Percentiles rank a stretch among this genome's conserved stretches.
Conservation (phyloP, 2,113 vertebrate genomes). For the Melanerpes formicivorus region DNA sequence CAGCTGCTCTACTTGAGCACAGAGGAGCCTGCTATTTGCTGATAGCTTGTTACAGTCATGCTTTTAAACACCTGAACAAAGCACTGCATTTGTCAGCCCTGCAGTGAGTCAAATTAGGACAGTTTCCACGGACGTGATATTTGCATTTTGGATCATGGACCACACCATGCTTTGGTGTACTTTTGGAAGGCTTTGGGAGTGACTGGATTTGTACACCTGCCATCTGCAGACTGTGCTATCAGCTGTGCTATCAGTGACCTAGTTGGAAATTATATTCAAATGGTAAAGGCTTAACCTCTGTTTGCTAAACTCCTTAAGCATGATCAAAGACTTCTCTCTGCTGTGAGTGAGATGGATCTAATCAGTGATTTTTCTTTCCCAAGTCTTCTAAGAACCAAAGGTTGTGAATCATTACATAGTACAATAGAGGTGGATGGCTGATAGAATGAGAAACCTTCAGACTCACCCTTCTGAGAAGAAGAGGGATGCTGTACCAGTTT, state of each 20-base stretch:
- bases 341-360: neutral
- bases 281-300: neutral
- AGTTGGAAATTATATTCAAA: neutral
- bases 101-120: slow-evolving; percentile 3
- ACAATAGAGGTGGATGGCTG: neutral
- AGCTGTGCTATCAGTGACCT: neutral
- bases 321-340: neutral
- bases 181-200: neutral
- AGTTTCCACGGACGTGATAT: neutral
- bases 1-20: neutral
- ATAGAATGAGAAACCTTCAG: neutral
- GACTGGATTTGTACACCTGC: neutral
- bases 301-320: neutral
- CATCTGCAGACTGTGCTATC: neutral
- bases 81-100: neutral
- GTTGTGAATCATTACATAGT: neutral
- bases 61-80: slow-evolving; percentile 54
- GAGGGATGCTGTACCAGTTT: neutral
- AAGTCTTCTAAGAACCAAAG: neutral
- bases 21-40: neutral
- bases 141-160: slow-evolving; percentile 37
- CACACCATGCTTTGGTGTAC: neutral
- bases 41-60: slow-evolving; percentile 12
- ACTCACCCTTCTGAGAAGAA: neutral
- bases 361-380: neutral